These are phyloP conservation scores for cattle (Bos taurus) DNA, from an alignment of 2,113 vertebrate genomes.

Conservation along the genomic window ARS-UCD2.0 NC_037346.1:31528001-31528500, in stretches of 20 bases:
- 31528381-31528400: neutral
- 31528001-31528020: neutral
- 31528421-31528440: rapidly evolving
- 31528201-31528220: neutral
- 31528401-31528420: neutral
- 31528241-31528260: neutral
- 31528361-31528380: neutral
- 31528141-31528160: neutral
- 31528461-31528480: neutral
- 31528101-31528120: neutral
- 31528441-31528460: neutral
- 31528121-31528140: neutral
- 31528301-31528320: neutral
- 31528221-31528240: neutral
- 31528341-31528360: neutral
- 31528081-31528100: neutral
- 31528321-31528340: neutral
- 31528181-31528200: neutral
- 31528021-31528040: neutral
- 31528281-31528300: neutral
- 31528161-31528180: neutral
- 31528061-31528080: neutral
- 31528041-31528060: neutral
- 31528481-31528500: neutral
- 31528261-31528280: neutral